Percentiles rank a stretch among this genome's conserved stretches.
phyloP scores from a whole-genome alignment of 2,888 invertebrate species.

The Zele albiditarsus region DNA sequence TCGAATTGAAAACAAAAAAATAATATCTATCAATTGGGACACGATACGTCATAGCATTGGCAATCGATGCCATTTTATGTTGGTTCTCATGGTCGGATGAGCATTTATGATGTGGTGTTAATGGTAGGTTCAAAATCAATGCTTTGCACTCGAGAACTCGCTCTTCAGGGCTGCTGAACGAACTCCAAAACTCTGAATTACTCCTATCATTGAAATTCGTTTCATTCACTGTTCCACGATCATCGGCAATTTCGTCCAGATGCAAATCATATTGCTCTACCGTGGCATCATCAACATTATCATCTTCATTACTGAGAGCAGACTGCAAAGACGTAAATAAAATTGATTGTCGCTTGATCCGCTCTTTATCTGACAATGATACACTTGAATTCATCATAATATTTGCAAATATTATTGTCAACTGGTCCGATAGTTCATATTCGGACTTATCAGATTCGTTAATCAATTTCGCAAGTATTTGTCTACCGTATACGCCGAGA shows the following conservation, averaged over 20 bases:
- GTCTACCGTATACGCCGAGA: constrained; percentile 76
- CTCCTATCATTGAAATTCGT: constrained; percentile 81
- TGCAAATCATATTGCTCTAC: constrained; percentile 76
- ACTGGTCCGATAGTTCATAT: constrained; percentile 43
- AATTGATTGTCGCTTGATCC: constrained; percentile 75
- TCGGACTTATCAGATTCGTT: constrained; percentile 65
- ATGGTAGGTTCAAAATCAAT: constrained; percentile 81
- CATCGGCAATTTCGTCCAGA: constrained; percentile 80
- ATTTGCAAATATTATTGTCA: constrained; percentile 61
- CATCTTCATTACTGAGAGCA: constrained; percentile 76
- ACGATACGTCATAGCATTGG: constrained; percentile 81
- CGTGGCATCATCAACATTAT: constrained; percentile 77
- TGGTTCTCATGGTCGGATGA: constrained; percentile 70
- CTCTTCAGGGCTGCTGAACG: constrained; percentile 87
- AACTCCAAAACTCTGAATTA: constrained; percentile 87
- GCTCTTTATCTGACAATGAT: constrained; percentile 51
- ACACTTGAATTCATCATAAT: constrained; percentile 74
- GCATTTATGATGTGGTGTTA: constrained; percentile 79
- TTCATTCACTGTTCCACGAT: constrained; percentile 79
- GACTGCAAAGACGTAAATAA: constrained; percentile 73
- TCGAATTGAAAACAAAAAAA: constrained; percentile 88
- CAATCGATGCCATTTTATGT: constrained; percentile 74
- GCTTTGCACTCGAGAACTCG: constrained; percentile 83
- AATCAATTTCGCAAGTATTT: constrained; percentile 76
- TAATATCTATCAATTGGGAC: constrained; percentile 86